phyloP scores from a whole-genome alignment of 2,888 invertebrate species.

The Drosophila mulleri region DNA sequence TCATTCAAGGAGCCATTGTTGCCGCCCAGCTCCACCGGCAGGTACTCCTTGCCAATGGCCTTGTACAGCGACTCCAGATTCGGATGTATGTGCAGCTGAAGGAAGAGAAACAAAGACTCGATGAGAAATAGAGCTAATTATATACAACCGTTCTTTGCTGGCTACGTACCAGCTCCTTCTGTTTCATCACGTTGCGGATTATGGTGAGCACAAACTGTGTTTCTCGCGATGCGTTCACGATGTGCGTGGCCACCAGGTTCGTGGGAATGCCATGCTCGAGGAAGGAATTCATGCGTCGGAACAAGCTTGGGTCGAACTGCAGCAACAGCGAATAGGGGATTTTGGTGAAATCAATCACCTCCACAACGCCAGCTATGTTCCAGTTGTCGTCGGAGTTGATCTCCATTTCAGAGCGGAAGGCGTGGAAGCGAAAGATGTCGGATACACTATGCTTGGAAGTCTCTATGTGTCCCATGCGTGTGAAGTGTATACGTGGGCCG shows the following conservation, averaged over 20 bases:
- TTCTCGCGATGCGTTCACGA: slow-evolving; percentile 80
- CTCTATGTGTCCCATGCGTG: slow-evolving; percentile 85
- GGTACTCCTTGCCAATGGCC: slow-evolving; percentile 87
- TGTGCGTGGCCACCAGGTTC: slow-evolving; percentile 78
- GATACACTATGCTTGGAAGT: slow-evolving; percentile 74
- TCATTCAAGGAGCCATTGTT: slow-evolving; percentile 86
- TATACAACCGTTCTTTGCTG: too few relatives aligned
- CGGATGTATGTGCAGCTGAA: slow-evolving; percentile 78
- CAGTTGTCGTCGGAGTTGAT: slow-evolving; percentile 87
- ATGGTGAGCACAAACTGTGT: slow-evolving; percentile 76
- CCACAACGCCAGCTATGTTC: slow-evolving; percentile 86
- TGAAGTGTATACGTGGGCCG: slow-evolving; percentile 86
- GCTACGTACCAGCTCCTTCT: slow-evolving; percentile 77
- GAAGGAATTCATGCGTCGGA: slow-evolving; percentile 79
- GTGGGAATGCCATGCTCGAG: slow-evolving; percentile 79
- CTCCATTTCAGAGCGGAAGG: slow-evolving; percentile 80
- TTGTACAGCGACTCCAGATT: slow-evolving; percentile 84
- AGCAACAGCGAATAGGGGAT: slow-evolving; percentile 78
- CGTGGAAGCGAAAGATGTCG: slow-evolving; percentile 80
- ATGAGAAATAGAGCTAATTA: neutral
- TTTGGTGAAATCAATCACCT: slow-evolving; percentile 86
- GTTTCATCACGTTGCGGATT: slow-evolving; percentile 81
- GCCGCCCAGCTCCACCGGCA: slow-evolving; percentile 90
- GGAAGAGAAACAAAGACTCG: neutral
- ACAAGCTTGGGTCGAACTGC: slow-evolving; percentile 78